Evolutionary conservation across 2,797 vertebrate species (phyloP), one percentile per base, ranked within the genome.

Genomic region (Malurus splendens): DNA sequence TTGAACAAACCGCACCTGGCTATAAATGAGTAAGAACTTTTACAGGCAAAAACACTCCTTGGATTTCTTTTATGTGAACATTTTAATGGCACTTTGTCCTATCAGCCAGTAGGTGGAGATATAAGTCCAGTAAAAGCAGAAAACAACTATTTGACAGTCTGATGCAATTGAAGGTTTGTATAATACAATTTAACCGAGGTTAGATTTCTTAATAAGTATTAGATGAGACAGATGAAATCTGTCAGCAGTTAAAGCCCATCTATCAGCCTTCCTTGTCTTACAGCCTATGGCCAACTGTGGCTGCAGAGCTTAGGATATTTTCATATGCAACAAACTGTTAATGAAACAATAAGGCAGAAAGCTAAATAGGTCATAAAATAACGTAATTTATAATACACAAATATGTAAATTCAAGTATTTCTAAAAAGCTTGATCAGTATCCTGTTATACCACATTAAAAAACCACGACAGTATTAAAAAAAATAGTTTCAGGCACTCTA

Each of bases 31-130:
- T 41, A 41, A 38, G 45, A 70, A 77, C 19, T 86, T 74, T 81
- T 56, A 42, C 4, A 72, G 19, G n/a, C 30, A 72, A 79, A 92
- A 83, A 13, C 16, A 33, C 19, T 32, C 7, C 14, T 47, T 27
- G 9, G 9, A 38, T 70, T 89, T 67, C 10, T 86, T 51, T 48
- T 48, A n/a, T 32, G 17, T 6, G 3, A 57, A 18, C 42, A 51
- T 52, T 78, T 57, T 36, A 68, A 71, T 36, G 44, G 56, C 61
- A 30, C 22, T 92, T 93, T 55, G 56, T 38, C 19, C 36, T 59
- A 80, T 3, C 41, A 51, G 78, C 97, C 97, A 97, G 97, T 52
- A 97, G 97, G 93, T 97, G 98, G 98, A 79, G 92, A 92, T 95
- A 23, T 59, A 96, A 94, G 93, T 86, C 82, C 89, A 97, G 72